A percentile compares a stretch with the other conserved stretches of the same genome.
Evolutionary conservation across 2,888 invertebrate species (phyloP).

Genomic region (Arctia plantaginis): DNA sequence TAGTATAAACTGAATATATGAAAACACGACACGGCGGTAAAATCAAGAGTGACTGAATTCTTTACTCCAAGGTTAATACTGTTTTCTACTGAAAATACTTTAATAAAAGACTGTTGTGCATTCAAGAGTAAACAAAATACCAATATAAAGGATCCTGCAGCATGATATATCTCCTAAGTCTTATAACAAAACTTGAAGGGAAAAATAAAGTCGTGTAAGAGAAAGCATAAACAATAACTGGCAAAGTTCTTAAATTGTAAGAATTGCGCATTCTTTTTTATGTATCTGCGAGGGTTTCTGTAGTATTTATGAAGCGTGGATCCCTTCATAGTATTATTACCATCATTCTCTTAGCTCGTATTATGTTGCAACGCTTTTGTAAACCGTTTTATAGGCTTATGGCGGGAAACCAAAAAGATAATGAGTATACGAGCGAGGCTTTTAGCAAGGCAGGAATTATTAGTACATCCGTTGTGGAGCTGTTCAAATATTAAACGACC

Average conservation of each 20-base stretch:
- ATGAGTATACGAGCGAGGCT: constrained; percentile 23
- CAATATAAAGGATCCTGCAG: constrained; percentile 34
- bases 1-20: not conserved
- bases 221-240: constrained; percentile 50
- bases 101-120: not conserved
- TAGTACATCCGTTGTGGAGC: constrained; percentile 6
- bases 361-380: constrained; percentile 57
- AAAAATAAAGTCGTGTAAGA: constrained; percentile 41
- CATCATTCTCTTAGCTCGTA: constrained; percentile 57
- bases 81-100: not conserved
- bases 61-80: not conserved
- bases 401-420: constrained; percentile 34
- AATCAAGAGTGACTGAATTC: not conserved
- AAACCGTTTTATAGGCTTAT: constrained; percentile 54
- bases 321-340: constrained; percentile 54
- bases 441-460: constrained; percentile 18
- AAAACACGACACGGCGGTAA: not conserved
- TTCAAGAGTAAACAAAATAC: constrained; percentile 20
- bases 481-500: not conserved
- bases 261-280: constrained; percentile 53
- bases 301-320: constrained; percentile 52
- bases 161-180: constrained; percentile 14
- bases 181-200: constrained; percentile 46
- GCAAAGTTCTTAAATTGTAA: constrained; percentile 49
- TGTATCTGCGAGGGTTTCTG: constrained; percentile 34